Conservation (phyloP, 2,797 vertebrate species). For the Poeciliopsis infans region DNA sequence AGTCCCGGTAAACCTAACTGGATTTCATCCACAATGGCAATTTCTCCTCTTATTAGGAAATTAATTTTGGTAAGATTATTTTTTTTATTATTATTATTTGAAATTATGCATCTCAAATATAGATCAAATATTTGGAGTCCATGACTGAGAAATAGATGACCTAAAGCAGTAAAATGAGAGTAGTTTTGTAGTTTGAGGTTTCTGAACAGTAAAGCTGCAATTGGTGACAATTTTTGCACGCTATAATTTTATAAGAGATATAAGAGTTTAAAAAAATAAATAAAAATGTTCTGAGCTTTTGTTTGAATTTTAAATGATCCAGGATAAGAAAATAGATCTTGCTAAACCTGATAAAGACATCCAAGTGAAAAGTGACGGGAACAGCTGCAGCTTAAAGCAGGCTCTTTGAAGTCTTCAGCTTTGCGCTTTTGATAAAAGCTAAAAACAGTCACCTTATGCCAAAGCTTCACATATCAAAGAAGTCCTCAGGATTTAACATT, state of each 20-base stretch:
- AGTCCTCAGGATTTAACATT: background rate
- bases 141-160: background rate
- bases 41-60: too few relatives aligned
- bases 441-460: slow-evolving; percentile 15
- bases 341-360: slow-evolving; percentile 18
- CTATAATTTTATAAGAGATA: background rate
- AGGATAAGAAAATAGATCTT: background rate
- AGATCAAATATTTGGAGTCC: background rate
- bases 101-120: background rate
- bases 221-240: background rate
- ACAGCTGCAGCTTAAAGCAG: slow-evolving; percentile 20
- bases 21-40: too few relatives aligned
- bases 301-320: background rate
- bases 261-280: background rate
- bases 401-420: slow-evolving; percentile 15
- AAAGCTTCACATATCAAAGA: background rate
- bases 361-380: slow-evolving; percentile 16
- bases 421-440: slow-evolving; percentile 18
- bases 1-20: too few relatives aligned
- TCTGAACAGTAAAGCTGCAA: background rate
- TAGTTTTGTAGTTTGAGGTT: background rate
- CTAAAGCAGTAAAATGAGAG: background rate
- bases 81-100: background rate
- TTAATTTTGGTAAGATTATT: too few relatives aligned
- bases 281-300: background rate